Evolutionary conservation across 2,888 invertebrate species (phyloP), one percentile per base, ranked within the genome.

Genomic region (Agonopterix arenella): DNA sequence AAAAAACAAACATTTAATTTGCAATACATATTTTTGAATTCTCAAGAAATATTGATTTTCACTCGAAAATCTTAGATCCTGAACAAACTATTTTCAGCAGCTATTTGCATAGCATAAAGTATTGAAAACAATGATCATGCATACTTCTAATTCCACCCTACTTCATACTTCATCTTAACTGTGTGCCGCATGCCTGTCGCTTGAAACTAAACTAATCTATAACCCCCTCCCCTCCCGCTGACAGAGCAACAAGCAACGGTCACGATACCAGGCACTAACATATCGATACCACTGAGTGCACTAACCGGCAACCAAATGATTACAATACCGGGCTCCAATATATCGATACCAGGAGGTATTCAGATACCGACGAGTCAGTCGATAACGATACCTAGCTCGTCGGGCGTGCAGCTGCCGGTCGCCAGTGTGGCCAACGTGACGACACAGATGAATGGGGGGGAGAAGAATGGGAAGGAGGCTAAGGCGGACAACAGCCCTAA

Each of bases 381-480:
- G 51, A 75, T 80, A 48, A 57, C 79, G 54, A 78, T 82, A 53
- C 73, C 81, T 64, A 73, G 70, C 49, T 61, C 75, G 44, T 57
- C 74, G 51, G 57, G 62, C 45, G 66, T 69, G 43, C 65, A 67
- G 52, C 47, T 73, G 58, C 67, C 66, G 28, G 72, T 74, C 47
- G 67, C 61, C 48, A 63, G 61, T 51, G 65, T 66, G 58, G 59
- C 58, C 48, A 68, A 59, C 59, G 62, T 60, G 51, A 59, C 53
- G 36, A 51, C 71, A 53, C 11, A 11, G 43, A 13, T 11, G 46
- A 52, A 53, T 51, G 60, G 63, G 46, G 68, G 76, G 74, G 66
- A 77, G 79, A 93, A 93, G 51, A 94, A 95, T 59, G 77, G 93
- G 42, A 95, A 95, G 78, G 92, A 82, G 37, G 54, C 46, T 48